A percentile compares a stretch with the other conserved stretches of the same genome.
These are phyloP conservation scores for Petrocephalus schoutedeni DNA, from an alignment of 2,797 vertebrate genomes.

Conservation along the genomic window DNA sequence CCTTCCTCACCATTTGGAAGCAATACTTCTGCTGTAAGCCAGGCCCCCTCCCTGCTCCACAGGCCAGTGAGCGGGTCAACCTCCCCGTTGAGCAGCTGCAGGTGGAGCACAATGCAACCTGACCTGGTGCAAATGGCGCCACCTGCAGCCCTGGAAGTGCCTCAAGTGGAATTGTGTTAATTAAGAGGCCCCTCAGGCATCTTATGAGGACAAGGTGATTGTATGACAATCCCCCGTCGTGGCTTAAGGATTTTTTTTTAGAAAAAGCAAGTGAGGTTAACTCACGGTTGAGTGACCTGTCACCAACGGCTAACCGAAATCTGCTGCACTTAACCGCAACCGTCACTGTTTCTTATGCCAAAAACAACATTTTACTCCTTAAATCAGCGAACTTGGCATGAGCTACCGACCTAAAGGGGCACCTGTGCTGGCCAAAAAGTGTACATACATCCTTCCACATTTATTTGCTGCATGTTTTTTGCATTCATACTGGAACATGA, in stretches of 20 bases:
- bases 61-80: slow-evolving; percentile 59
- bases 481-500: background rate
- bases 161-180: background rate
- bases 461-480: slow-evolving; percentile 10
- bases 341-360: background rate
- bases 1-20: slow-evolving; percentile 89
- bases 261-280: background rate
- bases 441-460: background rate
- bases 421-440: background rate
- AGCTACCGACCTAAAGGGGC: background rate
- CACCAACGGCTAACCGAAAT: background rate
- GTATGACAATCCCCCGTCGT: background rate
- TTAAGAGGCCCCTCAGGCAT: background rate
- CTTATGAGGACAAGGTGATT: background rate
- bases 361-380: background rate
- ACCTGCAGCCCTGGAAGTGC: background rate
- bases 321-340: background rate
- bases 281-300: background rate
- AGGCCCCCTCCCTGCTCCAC: slow-evolving; percentile 43
- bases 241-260: background rate
- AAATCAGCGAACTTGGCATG: background rate
- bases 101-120: slow-evolving; percentile 47
- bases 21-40: slow-evolving; percentile 85
- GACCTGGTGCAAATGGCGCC: background rate
- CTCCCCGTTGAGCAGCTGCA: slow-evolving; percentile 39